phyloP scores from a whole-genome alignment of 2,797 vertebrate genomes.

The Arctocebus calabarensis region DNA sequence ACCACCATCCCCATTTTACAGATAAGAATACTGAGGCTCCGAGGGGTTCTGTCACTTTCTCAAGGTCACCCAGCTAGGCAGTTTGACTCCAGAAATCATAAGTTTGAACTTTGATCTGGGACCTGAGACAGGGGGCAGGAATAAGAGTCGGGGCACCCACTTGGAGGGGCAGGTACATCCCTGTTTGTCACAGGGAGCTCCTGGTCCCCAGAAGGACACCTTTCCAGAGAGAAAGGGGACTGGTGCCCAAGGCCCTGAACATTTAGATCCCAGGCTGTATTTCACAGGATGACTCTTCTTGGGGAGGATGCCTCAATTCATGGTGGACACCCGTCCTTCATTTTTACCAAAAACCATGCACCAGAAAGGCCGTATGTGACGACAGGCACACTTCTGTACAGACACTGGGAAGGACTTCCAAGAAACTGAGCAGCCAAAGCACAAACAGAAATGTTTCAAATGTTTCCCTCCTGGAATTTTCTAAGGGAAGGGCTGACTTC shows the following conservation, averaged over 20 bases:
- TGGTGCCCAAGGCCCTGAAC: background rate
- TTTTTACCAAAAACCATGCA: accelerated
- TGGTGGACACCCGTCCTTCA: accelerated
- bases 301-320: background rate
- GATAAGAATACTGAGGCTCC: background rate
- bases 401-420: background rate
- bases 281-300: background rate
- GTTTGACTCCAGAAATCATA: background rate
- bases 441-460: background rate
- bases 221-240: background rate
- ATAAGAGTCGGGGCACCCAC: accelerated
- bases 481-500: background rate
- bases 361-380: background rate
- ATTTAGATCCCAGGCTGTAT: background rate
- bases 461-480: background rate
- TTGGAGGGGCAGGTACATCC: accelerated
- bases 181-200: background rate
- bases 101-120: background rate
- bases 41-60: background rate
- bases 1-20: background rate
- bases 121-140: background rate
- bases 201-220: background rate
- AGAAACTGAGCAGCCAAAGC: background rate
- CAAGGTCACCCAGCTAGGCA: background rate
- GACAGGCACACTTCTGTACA: background rate